phyloP scores from a whole-genome alignment of 2,888 invertebrate genomes.

The Azorinus chamasolen region DNA sequence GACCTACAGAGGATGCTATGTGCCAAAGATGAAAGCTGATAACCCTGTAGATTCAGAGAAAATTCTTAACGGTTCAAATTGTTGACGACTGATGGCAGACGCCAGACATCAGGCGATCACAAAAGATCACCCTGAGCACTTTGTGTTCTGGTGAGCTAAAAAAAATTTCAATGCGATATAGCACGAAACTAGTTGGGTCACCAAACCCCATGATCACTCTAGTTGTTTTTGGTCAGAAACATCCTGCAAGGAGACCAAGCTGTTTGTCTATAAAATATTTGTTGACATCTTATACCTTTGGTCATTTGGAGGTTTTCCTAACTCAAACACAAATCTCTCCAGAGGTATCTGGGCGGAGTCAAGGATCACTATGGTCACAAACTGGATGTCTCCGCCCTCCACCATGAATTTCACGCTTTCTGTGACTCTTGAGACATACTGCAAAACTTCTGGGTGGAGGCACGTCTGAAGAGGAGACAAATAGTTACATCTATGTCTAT shows the following conservation, averaged over 20 bases:
- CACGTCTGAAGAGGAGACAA: conserved; percentile 72
- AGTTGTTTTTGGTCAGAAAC: neutral
- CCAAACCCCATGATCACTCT: too few relatives aligned
- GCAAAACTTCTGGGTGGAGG: conserved; percentile 80
- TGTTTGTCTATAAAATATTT: neutral
- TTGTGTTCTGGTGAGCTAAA: too few relatives aligned
- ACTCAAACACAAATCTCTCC: conserved; percentile 82
- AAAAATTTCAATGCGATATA: too few relatives aligned
- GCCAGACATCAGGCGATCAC: too few relatives aligned
- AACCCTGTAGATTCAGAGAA: too few relatives aligned
- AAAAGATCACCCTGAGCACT: too few relatives aligned
- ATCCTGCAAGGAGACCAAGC: neutral
- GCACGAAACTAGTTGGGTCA: too few relatives aligned
- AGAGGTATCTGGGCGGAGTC: conserved; percentile 63
- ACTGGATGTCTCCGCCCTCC: conserved; percentile 68
- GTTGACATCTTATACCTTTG: conserved; percentile 21
- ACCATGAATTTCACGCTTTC: conserved; percentile 74
- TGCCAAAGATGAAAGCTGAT: too few relatives aligned
- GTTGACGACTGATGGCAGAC: too few relatives aligned
- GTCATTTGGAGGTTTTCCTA: conserved; percentile 47
- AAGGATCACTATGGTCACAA: conserved; percentile 76
- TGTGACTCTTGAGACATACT: conserved; percentile 73
- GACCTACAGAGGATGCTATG: too few relatives aligned
- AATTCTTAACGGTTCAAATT: too few relatives aligned
- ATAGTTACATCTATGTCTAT: too few relatives aligned